Evolutionary conservation across 2,888 invertebrate genomes (phyloP).

Genomic region (Microdon myrmicae): DNA sequence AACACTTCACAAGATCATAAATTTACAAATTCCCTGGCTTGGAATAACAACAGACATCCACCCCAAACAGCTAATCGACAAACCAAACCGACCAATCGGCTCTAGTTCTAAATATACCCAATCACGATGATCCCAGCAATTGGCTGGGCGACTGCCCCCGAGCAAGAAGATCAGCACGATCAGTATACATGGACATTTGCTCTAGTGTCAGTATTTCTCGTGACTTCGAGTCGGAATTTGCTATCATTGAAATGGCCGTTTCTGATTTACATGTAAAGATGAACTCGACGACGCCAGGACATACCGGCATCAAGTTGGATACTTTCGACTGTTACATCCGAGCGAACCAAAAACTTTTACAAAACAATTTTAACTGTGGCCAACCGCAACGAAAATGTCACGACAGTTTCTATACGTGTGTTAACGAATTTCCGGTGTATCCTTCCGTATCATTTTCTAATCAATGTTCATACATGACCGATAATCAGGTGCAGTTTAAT

Average conservation of each 20-base stretch:
- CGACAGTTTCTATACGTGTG: slow-evolving; percentile 11
- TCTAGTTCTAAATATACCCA: slow-evolving; percentile 15
- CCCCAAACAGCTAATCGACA: slow-evolving; percentile 26
- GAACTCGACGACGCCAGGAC: slow-evolving; percentile 28
- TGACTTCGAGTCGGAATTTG: too few species aligned
- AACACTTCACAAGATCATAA: slow-evolving; percentile 29
- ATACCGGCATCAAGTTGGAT: slow-evolving; percentile 38
- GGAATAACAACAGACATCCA: slow-evolving; percentile 30
- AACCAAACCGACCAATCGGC: slow-evolving; percentile 36
- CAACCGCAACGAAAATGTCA: slow-evolving; percentile 23
- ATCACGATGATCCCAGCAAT: slow-evolving; percentile 20
- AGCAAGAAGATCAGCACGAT: slow-evolving; percentile 10
- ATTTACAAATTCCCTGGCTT: slow-evolving; percentile 30
- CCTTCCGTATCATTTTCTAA: slow-evolving; percentile 18
- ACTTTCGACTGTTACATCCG: slow-evolving; percentile 36
- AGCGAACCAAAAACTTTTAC: slow-evolving; percentile 32
- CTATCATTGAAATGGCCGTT: too few species aligned
- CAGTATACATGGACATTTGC: slow-evolving; percentile 1
- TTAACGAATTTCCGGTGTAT: slow-evolving; percentile 27
- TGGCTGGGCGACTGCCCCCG: slow-evolving; percentile 19
- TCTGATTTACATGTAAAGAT: slow-evolving; percentile 11
- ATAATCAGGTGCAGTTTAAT: slow-evolving; percentile 21
- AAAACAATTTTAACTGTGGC: slow-evolving; percentile 30
- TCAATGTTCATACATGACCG: slow-evolving; percentile 28
- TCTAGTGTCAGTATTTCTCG: too few species aligned